These are phyloP conservation scores for Ochropleura leucogaster DNA, from an alignment of 2,888 invertebrate species.

Conservation along the genomic window DNA sequence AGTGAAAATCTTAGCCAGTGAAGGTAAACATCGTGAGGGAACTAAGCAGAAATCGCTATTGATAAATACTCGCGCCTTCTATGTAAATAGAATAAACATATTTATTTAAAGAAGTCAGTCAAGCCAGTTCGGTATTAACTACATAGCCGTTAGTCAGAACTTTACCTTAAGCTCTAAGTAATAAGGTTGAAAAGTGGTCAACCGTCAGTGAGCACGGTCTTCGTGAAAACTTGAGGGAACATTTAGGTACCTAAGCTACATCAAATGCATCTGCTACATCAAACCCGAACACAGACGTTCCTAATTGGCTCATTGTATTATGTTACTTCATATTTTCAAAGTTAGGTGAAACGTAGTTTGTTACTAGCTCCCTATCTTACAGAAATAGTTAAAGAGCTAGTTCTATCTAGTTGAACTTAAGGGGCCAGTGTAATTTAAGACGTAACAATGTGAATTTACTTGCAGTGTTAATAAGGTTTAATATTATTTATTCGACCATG, in stretches of 20 bases:
- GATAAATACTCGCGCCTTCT: too few relatives aligned
- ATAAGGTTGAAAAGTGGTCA: too few relatives aligned
- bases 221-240: neutral
- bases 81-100: too few relatives aligned
- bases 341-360: constrained; percentile 1
- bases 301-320: constrained; percentile 20
- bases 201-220: neutral
- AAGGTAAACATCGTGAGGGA: too few relatives aligned
- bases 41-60: too few relatives aligned
- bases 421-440: neutral
- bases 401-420: neutral
- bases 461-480: neutral
- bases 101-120: too few relatives aligned
- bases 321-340: neutral
- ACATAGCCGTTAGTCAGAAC: too few relatives aligned
- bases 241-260: neutral
- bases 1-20: too few relatives aligned
- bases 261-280: constrained; percentile 7
- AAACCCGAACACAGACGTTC: neutral
- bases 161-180: too few relatives aligned
- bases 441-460: neutral
- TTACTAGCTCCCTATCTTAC: neutral
- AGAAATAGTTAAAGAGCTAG: neutral
- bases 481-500: neutral
- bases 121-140: too few relatives aligned